Evolutionary conservation across 2,797 vertebrate genomes (phyloP).

Genomic region (Tachyglossus aculeatus): DNA sequence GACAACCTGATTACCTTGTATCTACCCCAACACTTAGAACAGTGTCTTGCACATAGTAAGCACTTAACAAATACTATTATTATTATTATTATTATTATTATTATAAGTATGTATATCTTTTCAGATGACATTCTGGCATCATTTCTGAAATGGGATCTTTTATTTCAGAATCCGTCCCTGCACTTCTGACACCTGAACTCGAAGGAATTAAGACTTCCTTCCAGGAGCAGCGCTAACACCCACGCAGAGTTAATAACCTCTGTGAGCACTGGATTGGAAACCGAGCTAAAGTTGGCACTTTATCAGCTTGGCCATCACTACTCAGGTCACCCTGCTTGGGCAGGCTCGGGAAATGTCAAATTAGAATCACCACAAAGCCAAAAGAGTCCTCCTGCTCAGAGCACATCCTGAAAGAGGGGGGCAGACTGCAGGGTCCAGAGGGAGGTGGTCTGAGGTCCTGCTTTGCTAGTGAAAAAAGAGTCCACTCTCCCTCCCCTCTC

Average conservation of each 20-base stretch:
- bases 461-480: conserved; percentile 31
- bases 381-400: conserved; percentile 17
- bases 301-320: conserved; percentile 22
- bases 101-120: conserved; percentile 29
- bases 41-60: too few species aligned
- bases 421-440: background rate
- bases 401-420: conserved; percentile 23
- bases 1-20: too few species aligned
- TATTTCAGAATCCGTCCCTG: conserved; percentile 6
- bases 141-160: conserved; percentile 8
- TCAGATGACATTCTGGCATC: conserved; percentile 25
- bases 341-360: background rate
- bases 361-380: conserved; percentile 20
- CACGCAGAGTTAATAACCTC: conserved; percentile 13
- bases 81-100: too few species aligned
- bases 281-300: conserved; percentile 38
- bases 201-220: conserved; percentile 49
- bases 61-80: too few species aligned
- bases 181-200: conserved; percentile 29
- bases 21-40: too few species aligned
- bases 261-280: conserved; percentile 1
- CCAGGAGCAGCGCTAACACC: conserved; percentile 2
- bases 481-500: background rate
- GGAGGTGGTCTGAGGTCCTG: conserved; percentile 1
- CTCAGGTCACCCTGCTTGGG: too few species aligned